These are phyloP conservation scores for Enteromius paludinosus DNA, from an alignment of 2,797 vertebrate species.

Conservation along the genomic window DNA sequence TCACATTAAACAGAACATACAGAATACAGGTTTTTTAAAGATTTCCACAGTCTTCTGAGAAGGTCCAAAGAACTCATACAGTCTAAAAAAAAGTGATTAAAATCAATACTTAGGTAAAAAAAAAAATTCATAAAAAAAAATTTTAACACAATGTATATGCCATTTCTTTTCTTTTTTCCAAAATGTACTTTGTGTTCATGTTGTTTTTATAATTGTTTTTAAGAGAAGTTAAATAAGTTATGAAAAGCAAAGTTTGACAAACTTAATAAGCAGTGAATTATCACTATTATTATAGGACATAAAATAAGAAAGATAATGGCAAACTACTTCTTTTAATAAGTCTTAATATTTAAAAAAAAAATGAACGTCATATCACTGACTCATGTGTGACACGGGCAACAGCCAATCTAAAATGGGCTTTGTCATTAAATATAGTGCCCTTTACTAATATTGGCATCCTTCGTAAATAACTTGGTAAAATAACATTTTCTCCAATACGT, in stretches of 20 bases:
- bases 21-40: neutral
- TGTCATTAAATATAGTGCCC: neutral
- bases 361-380: neutral
- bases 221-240: too few relatives aligned
- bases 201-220: too few relatives aligned
- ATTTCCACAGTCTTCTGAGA: neutral
- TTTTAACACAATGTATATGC: neutral
- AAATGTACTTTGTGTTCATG: too few relatives aligned
- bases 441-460: too few relatives aligned
- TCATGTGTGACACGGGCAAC: neutral
- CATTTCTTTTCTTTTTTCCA: neutral
- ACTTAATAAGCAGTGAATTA: neutral
- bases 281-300: neutral
- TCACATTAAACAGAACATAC: conserved; percentile 10
- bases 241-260: too few relatives aligned
- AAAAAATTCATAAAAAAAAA: neutral
- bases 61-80: neutral
- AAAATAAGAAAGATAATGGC: neutral
- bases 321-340: neutral
- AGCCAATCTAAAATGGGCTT: neutral
- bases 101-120: neutral
- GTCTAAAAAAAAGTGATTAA: neutral
- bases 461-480: too few relatives aligned
- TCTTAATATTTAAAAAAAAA: neutral
- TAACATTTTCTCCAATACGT: too few relatives aligned